phyloP scores from a whole-genome alignment of 2,888 invertebrate genomes.

The Cacoxenus indagator region DNA sequence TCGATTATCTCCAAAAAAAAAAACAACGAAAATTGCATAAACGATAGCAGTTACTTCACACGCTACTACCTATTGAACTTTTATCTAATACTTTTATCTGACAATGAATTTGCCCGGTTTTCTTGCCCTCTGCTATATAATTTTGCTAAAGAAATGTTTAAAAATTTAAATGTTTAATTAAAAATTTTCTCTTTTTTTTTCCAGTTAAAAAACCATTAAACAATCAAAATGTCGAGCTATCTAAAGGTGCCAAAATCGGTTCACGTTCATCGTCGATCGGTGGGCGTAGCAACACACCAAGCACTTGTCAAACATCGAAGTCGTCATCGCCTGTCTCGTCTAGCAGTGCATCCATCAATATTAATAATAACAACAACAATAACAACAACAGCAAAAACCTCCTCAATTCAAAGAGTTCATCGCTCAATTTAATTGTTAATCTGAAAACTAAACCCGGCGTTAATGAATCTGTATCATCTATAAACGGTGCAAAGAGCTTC shows the following conservation, averaged over 20 bases:
- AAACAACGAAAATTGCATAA: no score
- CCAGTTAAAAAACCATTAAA: not conserved
- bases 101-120: no score
- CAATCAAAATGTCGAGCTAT: not conserved
- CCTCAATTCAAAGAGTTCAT: not conserved
- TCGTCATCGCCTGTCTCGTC: not conserved
- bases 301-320: not conserved
- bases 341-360: not conserved
- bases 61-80: no score
- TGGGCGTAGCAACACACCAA: not conserved
- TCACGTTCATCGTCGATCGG: not conserved
- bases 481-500: not conserved
- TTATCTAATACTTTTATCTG: no score
- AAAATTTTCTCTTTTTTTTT: constrained; percentile 8
- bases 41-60: no score
- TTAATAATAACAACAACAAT: not conserved
- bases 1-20: no score
- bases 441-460: not conserved
- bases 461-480: not conserved
- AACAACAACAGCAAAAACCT: not conserved
- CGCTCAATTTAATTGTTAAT: not conserved
- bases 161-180: not conserved
- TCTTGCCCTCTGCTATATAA: no score
- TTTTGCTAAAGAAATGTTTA: no score
- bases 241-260: not conserved